Base-by-base conservation (phyloP, 2,888 invertebrate species). In the Drosophila meridiana region DNA sequence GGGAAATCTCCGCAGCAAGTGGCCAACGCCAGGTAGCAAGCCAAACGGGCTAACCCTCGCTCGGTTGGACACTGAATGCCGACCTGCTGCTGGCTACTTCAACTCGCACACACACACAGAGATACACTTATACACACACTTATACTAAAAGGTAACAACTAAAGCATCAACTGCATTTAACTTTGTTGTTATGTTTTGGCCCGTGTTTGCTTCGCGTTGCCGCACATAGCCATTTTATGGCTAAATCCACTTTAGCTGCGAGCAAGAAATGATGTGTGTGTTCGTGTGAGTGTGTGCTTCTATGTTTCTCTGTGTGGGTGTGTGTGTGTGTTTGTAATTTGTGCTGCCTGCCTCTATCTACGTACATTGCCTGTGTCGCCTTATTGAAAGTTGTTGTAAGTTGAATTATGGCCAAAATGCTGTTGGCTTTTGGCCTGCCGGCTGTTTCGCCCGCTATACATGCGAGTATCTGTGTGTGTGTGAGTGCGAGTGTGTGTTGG, bases 341-440 rank as follows among this genome's bases (percentile, higher is more conserved):
- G 59, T 65, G 76, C 80, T 66, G 76, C 56, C 43, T 73, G 50
- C 73, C 70, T 48, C 53, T 71, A 62, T 60, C 68, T 60, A 66
- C 64, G 76, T 63, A 53, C 66, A 61, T 48, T 71, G 76, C 69
- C 81, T 82, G 72, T 73, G 78, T 64, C 68, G 80, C 78, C 79
- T 87, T 87, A 88, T 87, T 87, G 88, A 86, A 88, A 82, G 83
- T 88, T 87, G 87, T 87, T 88, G 88, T 83, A 87, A 88, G 84
- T 87, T 87, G 88, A 87, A 83, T 87, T 84, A 88, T 88, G 84
- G 73, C 82, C 82, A 87, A 79, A 87, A 83, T 73, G 77, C 77
- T 83, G 69, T 59, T 83, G 70, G 70, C 73, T 67, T 55, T 68
- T 32, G 40, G 55, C 48, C 55, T 20, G 48, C 40, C 58, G 55